phyloP scores from a whole-genome alignment of 2,888 invertebrate species.

The Volucella zonaria region DNA sequence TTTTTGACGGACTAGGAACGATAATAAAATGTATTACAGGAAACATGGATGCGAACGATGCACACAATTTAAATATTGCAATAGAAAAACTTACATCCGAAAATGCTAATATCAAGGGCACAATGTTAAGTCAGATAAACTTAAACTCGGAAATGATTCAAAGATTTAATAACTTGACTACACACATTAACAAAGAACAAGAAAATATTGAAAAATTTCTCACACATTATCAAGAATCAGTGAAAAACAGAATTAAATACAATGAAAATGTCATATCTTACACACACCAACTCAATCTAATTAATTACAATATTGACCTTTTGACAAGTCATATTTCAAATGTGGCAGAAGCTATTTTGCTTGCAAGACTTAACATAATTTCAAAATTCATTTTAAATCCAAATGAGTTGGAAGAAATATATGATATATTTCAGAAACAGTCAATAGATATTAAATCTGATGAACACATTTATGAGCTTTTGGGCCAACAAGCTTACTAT shows the following conservation, averaged over 20 bases:
- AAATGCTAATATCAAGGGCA: background rate
- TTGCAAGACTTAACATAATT: slow-evolving; percentile 29
- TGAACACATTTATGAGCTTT: slow-evolving; percentile 49
- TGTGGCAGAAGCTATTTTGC: slow-evolving; percentile 33
- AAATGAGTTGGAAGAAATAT: too few species aligned
- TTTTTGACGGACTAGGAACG: background rate
- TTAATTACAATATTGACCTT: slow-evolving; percentile 37
- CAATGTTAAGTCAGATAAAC: background rate
- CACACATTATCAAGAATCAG: slow-evolving; percentile 2
- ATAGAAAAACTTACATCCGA: slow-evolving; percentile 22
- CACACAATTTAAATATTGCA: slow-evolving; percentile 12
- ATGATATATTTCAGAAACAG: slow-evolving; percentile 30
- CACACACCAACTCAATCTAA: slow-evolving; percentile 23
- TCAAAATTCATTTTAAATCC: too few species aligned
- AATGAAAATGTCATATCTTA: slow-evolving; percentile 13
- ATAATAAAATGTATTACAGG: slow-evolving; percentile 31
- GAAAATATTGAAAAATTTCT: slow-evolving; percentile 29
- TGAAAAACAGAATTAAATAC: slow-evolving; percentile 7
- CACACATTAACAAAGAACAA: slow-evolving; percentile 35
- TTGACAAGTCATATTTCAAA: slow-evolving; percentile 36
- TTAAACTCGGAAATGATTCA: slow-evolving; percentile 39
- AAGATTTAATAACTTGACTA: slow-evolving; percentile 46
- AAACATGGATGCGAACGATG: slow-evolving; percentile 34
- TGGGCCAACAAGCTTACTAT: slow-evolving; percentile 43
- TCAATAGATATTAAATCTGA: slow-evolving; percentile 37